These are phyloP conservation scores for Psittacula derbiana DNA, from an alignment of 2,797 vertebrate genomes.

Conservation along the genomic window DNA sequence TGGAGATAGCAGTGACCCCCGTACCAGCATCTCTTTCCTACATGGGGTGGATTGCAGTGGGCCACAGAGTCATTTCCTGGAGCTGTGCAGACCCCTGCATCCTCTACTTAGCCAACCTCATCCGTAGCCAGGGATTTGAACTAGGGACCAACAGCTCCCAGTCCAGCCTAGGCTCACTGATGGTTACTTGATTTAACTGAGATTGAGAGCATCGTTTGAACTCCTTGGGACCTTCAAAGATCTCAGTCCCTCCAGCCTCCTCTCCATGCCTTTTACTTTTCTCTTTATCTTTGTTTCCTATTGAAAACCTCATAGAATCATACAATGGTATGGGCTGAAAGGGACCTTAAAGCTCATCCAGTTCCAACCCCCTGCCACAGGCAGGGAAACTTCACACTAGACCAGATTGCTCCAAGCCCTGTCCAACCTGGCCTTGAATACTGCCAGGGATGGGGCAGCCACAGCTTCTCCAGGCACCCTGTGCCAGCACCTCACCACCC, in stretches of 20 bases:
- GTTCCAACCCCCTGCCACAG: neutral
- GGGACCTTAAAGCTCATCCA: neutral
- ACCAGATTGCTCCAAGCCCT: neutral
- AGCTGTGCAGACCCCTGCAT: neutral
- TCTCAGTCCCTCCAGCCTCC: neutral
- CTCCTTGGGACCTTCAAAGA: neutral
- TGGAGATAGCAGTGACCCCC: neutral
- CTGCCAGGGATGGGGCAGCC: neutral
- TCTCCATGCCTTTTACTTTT: neutral
- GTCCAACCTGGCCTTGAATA: neutral
- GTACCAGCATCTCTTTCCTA: neutral
- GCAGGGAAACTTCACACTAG: neutral
- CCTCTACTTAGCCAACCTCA: neutral
- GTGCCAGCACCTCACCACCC: neutral
- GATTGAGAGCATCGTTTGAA: neutral
- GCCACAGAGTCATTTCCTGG: neutral
- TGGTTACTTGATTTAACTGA: neutral
- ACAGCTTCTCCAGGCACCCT: neutral
- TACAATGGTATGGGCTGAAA: neutral
- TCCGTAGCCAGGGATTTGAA: neutral
- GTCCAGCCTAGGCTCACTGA: neutral
- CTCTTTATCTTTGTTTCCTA: neutral
- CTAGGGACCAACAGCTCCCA: neutral
- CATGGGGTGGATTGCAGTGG: neutral
- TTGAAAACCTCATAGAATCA: neutral